These are phyloP conservation scores for Argyra leucocephala DNA, from an alignment of 2,888 invertebrate species.

Conservation along the genomic window DNA sequence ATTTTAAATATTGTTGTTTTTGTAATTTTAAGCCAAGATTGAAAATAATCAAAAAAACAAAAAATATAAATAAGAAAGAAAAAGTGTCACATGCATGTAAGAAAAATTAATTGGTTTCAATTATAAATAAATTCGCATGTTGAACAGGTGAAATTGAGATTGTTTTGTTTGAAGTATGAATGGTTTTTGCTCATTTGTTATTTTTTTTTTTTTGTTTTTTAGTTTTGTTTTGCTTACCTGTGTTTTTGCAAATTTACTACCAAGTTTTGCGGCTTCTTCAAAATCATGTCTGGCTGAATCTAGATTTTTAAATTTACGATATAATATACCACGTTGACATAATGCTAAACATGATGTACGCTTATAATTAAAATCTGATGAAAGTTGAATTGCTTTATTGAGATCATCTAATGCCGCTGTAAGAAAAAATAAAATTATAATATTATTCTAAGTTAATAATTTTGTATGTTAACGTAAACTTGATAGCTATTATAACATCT, in stretches of 20 bases:
- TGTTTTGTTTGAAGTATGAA: conserved; percentile 3
- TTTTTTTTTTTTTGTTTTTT: neutral
- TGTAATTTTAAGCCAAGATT: conserved; percentile 12
- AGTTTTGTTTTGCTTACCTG: conserved; percentile 47
- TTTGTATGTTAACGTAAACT: too few species aligned
- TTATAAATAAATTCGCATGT: neutral
- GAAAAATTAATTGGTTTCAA: conserved; percentile 6
- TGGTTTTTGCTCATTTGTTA: neutral
- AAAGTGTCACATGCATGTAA: conserved; percentile 6
- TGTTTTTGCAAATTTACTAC: conserved; percentile 78
- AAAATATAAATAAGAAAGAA: neutral
- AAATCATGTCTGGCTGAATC: conserved; percentile 68
- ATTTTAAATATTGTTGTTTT: neutral
- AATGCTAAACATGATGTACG: conserved; percentile 64
- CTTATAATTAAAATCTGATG: conserved; percentile 48
- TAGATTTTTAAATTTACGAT: conserved; percentile 56
- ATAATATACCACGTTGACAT: conserved; percentile 74
- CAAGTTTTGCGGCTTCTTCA: conserved; percentile 65
- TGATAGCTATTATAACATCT: too few species aligned
- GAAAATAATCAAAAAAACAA: neutral
- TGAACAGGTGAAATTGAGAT: conserved; percentile 1
- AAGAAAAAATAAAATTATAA: conserved; percentile 23
- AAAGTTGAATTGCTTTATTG: conserved; percentile 58
- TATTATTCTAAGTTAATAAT: conserved; percentile 4
- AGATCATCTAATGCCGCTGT: conserved; percentile 68